phyloP scores from a whole-genome alignment of 1,140 invertebrate species.

The Trachymyrmex septentrionalis region DNA sequence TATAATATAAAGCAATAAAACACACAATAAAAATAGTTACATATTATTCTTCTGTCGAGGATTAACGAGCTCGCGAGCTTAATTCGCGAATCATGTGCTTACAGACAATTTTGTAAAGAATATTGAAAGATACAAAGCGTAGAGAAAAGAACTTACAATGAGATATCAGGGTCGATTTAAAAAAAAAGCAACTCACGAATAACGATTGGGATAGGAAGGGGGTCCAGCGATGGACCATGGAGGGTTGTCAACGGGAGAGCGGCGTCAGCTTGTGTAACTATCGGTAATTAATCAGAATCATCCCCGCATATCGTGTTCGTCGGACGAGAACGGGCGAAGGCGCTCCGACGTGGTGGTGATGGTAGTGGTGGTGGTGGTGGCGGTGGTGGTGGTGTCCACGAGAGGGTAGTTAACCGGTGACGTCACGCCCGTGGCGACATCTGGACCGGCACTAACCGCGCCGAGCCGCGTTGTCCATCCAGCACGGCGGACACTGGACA shows the following conservation, averaged over 20 bases:
- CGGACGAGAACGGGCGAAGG: conserved; percentile 67
- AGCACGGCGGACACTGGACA: conserved; percentile 81
- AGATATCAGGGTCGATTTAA: conserved; percentile 32
- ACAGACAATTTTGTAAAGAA: neutral
- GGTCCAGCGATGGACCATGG: conserved; percentile 64
- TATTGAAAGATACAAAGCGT: neutral
- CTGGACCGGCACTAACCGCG: conserved; percentile 83
- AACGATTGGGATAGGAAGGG: neutral
- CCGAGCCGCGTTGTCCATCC: conserved; percentile 68
- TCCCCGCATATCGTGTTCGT: conserved; percentile 84
- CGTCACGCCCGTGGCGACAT: conserved; percentile 86
- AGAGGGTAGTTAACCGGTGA: conserved; percentile 86
- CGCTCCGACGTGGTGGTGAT: conserved; percentile 53
- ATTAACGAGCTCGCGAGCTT: neutral
- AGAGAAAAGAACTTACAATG: neutral
- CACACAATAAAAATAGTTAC: neutral
- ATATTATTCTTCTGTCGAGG: neutral
- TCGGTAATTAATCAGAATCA: conserved; percentile 87
- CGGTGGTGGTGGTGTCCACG: conserved; percentile 63
- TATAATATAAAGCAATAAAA: neutral
- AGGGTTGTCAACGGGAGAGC: conserved; percentile 76
- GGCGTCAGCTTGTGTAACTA: conserved; percentile 86
- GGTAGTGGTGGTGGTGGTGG: conserved; percentile 25
- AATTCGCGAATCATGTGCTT: neutral
- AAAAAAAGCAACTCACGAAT: conserved; percentile 62